A percentile compares a stretch with the other conserved stretches of the same genome.
Conservation (phyloP, 2,113 vertebrate genomes). For the Polyodon spathula region DNA sequence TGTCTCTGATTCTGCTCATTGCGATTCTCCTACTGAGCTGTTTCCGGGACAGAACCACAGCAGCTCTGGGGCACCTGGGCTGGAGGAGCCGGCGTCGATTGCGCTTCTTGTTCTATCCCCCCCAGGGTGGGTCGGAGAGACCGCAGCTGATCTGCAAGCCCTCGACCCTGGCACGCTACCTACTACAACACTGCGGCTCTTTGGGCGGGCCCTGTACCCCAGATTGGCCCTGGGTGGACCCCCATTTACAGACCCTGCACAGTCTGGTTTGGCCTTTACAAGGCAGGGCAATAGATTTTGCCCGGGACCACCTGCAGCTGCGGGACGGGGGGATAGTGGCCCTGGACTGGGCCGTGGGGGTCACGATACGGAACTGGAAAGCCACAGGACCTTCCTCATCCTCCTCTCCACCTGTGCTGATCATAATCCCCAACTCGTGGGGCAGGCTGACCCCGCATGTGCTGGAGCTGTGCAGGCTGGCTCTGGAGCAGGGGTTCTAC, state of each 20-base stretch:
- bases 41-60: conserved; percentile 5
- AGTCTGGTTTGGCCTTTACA: conserved; percentile 34
- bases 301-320: conserved; percentile 60
- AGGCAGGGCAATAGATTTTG: conserved; percentile 36
- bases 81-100: conserved; percentile 29
- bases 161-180: conserved; percentile 56
- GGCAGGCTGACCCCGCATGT: conserved; percentile 61
- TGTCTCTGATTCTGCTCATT: conserved; percentile 30
- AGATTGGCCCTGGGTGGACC: conserved; percentile 39
- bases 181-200: conserved; percentile 44
- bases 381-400: conserved; percentile 23
- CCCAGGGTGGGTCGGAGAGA: conserved; percentile 14
- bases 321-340: conserved; percentile 61
- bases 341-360: conserved; percentile 67
- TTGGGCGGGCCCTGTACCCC: conserved; percentile 31
- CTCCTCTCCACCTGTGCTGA: conserved; percentile 45
- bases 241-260: conserved; percentile 61
- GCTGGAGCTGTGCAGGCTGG: conserved; percentile 53
- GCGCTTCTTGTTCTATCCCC: conserved; percentile 16
- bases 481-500: conserved; percentile 59
- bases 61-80: conserved; percentile 8
- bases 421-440: conserved; percentile 67
- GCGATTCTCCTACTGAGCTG: conserved; percentile 15
- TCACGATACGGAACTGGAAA: conserved; percentile 25
- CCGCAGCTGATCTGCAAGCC: conserved; percentile 56